Percentiles rank a stretch among this genome's conserved stretches.
Conservation (phyloP, 2,113 vertebrate genomes). For the Oostethus manadensis region DNA sequence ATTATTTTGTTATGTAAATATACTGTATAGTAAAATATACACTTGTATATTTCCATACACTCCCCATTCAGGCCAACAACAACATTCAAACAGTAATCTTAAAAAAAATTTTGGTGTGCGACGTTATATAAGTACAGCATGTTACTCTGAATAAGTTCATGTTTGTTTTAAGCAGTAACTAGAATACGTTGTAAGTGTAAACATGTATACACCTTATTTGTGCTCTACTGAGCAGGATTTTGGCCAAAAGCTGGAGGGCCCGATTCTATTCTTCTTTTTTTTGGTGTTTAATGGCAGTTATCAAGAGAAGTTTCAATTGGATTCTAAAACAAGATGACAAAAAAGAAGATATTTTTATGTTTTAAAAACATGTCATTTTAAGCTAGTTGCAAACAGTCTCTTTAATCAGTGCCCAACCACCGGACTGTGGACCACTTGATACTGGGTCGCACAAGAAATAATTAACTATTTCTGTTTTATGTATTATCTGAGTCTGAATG, state of each 20-base stretch:
- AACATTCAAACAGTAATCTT: neutral
- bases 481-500: too few relatives aligned
- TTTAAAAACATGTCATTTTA: too few relatives aligned
- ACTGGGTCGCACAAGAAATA: too few relatives aligned
- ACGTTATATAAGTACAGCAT: too few relatives aligned
- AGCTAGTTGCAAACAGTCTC: too few relatives aligned
- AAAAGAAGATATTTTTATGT: too few relatives aligned
- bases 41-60: neutral
- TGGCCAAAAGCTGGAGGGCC: neutral
- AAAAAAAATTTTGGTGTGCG: neutral
- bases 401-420: too few relatives aligned
- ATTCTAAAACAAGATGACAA: neutral
- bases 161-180: neutral
- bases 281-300: neutral
- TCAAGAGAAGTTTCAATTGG: neutral
- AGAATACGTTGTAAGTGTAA: neutral
- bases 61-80: neutral
- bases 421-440: too few relatives aligned
- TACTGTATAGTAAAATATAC: neutral
- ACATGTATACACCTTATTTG: neutral
- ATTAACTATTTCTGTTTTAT: too few relatives aligned
- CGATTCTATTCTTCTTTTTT: neutral
- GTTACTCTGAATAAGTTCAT: neutral
- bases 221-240: neutral
- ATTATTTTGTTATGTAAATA: neutral